These are phyloP conservation scores for Tretioscincus oriximinensis DNA, from an alignment of 2,113 vertebrate genomes.

Conservation along the genomic window DNA sequence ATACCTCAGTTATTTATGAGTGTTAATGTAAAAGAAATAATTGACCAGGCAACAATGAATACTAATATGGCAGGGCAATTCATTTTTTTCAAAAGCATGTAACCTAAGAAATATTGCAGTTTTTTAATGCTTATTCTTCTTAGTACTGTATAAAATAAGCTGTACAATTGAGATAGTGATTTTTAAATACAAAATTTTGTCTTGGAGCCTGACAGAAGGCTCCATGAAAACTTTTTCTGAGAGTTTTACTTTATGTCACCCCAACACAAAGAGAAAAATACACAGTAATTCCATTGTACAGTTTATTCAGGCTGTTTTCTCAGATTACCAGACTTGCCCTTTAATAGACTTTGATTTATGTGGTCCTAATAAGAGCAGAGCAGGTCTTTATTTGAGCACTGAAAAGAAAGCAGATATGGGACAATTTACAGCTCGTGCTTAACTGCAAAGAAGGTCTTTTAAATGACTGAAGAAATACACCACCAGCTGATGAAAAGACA, in stretches of 20 bases:
- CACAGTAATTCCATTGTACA: conserved; percentile 38
- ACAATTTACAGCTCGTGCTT: conserved; percentile 69
- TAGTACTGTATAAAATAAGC: not conserved
- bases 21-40: not conserved
- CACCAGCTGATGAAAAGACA: conserved; percentile 41
- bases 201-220: conserved; percentile 33
- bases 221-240: conserved; percentile 42
- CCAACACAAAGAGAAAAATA: conserved; percentile 51
- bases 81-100: not conserved
- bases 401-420: conserved; percentile 54
- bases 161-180: not conserved
- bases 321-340: conserved; percentile 70
- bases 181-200: not conserved
- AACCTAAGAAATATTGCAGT: not conserved
- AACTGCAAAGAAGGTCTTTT: conserved; percentile 53
- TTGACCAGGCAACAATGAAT: not conserved
- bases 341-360: conserved; percentile 72
- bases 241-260: conserved; percentile 57
- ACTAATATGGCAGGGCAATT: not conserved
- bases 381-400: conserved; percentile 56
- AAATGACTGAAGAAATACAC: conserved; percentile 53
- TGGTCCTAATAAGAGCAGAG: conserved; percentile 48
- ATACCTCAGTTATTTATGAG: not conserved
- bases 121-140: not conserved
- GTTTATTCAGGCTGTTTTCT: conserved; percentile 57